These are phyloP conservation scores for Macrocentrus cingulum DNA, from an alignment of 1,140 invertebrate species.

Conservation along the genomic window DNA sequence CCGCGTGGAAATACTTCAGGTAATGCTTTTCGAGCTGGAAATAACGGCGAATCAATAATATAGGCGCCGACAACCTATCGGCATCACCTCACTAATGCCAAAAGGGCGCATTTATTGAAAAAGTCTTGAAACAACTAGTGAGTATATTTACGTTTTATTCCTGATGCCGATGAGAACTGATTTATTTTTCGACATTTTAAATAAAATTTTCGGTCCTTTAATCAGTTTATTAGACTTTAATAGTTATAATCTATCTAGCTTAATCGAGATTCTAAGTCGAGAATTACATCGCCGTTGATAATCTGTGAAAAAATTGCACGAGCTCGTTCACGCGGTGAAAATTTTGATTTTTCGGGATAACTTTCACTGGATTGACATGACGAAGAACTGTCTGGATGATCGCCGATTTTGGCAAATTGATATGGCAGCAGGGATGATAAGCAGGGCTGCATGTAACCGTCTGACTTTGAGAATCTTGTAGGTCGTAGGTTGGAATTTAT, in stretches of 20 bases:
- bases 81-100: too few relatives aligned
- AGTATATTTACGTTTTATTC: too few relatives aligned
- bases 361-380: neutral
- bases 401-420: conserved; percentile 38
- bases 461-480: conserved; percentile 48
- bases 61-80: too few relatives aligned
- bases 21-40: conserved; percentile 40
- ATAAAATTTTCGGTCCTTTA: conserved; percentile 3
- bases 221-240: too few relatives aligned
- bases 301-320: conserved; percentile 46
- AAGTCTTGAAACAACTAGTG: too few relatives aligned
- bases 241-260: too few relatives aligned
- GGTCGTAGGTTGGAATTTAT: conserved; percentile 25
- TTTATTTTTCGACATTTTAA: too few relatives aligned
- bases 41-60: conserved; percentile 52
- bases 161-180: too few relatives aligned
- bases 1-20: conserved; percentile 36
- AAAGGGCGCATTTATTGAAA: too few relatives aligned
- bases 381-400: conserved; percentile 32
- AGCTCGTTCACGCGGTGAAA: conserved; percentile 38
- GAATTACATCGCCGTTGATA: conserved; percentile 38
- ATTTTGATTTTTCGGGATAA: neutral
- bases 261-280: conserved; percentile 28
- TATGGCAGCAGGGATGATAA: conserved; percentile 27
- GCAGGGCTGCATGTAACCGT: conserved; percentile 39